Base-by-base conservation (phyloP, 2,888 invertebrate species). In the Sinohyriopsis cumingii region DNA sequence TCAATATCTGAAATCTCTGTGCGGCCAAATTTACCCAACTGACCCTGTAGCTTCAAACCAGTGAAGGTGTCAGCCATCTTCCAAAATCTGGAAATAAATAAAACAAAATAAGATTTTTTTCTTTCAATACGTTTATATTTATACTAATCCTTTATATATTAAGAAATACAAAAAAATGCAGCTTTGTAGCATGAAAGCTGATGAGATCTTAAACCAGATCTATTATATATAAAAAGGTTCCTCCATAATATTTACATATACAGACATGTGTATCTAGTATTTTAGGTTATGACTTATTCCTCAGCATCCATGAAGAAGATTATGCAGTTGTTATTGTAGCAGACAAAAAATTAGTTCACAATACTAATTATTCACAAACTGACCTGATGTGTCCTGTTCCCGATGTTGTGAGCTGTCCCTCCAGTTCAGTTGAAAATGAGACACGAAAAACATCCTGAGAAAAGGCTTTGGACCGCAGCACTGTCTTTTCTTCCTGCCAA, bases 41-140 rank as follows among this genome's bases (percentile, higher is more conserved):
- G 94, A 1, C 96, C 96, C 90, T 96, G 94, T 12, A 97, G 91
- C 90, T 97, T 97, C 0, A 97, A 90, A 0, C 97, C 97, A 0
- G 97, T 97, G 86, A 97, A 97, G 0, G 97, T 97, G 76, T 92
- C 89, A 0, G 94, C 94, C 94, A 97, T 96, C 92, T 95, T 96
- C 97, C 97, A 97, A 90, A 96, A 96, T 89, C 96, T 96, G 53
- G 95, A 76, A 72, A 61, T 53, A 79, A 59, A 63, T 3, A 59
- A 55, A 55, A 9, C 15, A 55, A 59, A 59, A 33, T 15, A 20
- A 20, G 54, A 25, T 22, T 63, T 67, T 24, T 63, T 19, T 22
- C 20, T 45, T 7, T 57, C 19, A 65, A 24, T 56, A 25, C 3
- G 15, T 24, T 5, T n/a, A 7, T 12, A 54, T 53, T 45, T 12